Conservation (phyloP, 2,888 invertebrate genomes). For the Tupiocoris notatus region DNA sequence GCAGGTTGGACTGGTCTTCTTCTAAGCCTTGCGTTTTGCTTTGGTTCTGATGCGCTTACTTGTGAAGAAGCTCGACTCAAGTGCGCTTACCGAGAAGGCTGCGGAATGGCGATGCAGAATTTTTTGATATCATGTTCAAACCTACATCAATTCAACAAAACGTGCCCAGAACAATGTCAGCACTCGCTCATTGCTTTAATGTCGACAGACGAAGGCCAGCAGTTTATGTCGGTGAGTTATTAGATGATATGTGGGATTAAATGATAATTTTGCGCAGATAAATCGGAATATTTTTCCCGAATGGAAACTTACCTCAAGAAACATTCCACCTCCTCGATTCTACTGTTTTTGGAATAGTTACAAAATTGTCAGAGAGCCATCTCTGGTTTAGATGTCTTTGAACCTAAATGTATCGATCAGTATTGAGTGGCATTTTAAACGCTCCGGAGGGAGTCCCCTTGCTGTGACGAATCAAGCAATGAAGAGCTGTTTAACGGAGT, state of each 20-base stretch:
- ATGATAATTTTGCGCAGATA: too few relatives aligned
- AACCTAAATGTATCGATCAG: too few relatives aligned
- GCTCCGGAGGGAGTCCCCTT: background rate
- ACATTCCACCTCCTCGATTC: too few relatives aligned
- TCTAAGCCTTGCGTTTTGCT: conserved; percentile 14
- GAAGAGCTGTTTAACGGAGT: background rate
- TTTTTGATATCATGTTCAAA: conserved; percentile 72
- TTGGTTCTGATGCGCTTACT: conserved; percentile 45
- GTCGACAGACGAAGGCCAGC: conserved; percentile 75
- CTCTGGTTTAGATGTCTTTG: too few relatives aligned
- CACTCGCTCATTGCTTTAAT: conserved; percentile 76
- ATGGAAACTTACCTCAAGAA: too few relatives aligned
- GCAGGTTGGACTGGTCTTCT: conserved; percentile 12
- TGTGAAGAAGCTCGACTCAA: conserved; percentile 70
- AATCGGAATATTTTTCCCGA: too few relatives aligned
- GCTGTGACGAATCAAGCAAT: background rate
- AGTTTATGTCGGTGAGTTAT: conserved; percentile 70
- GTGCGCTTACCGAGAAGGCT: conserved; percentile 74
- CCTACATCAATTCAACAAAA: conserved; percentile 58
- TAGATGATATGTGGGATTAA: too few relatives aligned
- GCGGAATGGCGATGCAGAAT: conserved; percentile 72
- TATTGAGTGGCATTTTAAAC: background rate
- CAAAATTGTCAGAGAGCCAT: too few relatives aligned
- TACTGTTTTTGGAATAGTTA: too few relatives aligned
- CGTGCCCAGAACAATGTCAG: conserved; percentile 71